Evolutionary conservation across 2,797 vertebrate species (phyloP), one percentile per base, ranked within the genome.

Genomic region (Pseudomugil gertrudae): DNA sequence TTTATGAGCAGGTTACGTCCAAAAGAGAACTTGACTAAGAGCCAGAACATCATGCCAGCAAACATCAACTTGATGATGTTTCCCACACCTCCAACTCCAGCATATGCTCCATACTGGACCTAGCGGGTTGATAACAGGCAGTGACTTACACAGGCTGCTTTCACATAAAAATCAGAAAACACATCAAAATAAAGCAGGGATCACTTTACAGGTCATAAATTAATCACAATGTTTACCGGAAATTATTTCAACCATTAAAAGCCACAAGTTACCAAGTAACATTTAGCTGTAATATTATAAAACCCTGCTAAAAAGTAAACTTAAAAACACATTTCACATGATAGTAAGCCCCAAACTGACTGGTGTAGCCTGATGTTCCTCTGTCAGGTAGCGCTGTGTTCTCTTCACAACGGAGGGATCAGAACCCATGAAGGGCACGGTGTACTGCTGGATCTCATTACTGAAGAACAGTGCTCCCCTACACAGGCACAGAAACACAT

Each of bases 381-480:
- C 95, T 47, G 90, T 61, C 63, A 99, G 87, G 66, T 93, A 98
- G 57, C 95, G 95, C 72, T 99, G 97, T 57, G 93, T 95, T 63
- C 97, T 94, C 90, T 90, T 98, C 72, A 99, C 96, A 58, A 99
- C 97, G 1, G 98, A 95, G 0, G 66, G 90, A 74, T 99, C 98
- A 9, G 96, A 86, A 43, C 96, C 98, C 93, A 96, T 86, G 84
- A 99, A 99, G 26, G 95, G 96, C 75, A 98, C 24, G 0, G 93
- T 77, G 8, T 98, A 99, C 61, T 95, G 86, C 61, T 91, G 92
- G 66, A 98, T 90, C 84, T 98, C 96, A 27, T 83, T 89, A 88
- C 92, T 95, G 77, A 85, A 98, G 88, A 96, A 97, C 80, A 96
- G 5, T 1, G 88, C 38, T 47, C 95, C 91, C 85, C 96, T 96